These are phyloP conservation scores for Brassicogethes aeneus DNA, from an alignment of 2,888 invertebrate species.

Conservation along the genomic window DNA sequence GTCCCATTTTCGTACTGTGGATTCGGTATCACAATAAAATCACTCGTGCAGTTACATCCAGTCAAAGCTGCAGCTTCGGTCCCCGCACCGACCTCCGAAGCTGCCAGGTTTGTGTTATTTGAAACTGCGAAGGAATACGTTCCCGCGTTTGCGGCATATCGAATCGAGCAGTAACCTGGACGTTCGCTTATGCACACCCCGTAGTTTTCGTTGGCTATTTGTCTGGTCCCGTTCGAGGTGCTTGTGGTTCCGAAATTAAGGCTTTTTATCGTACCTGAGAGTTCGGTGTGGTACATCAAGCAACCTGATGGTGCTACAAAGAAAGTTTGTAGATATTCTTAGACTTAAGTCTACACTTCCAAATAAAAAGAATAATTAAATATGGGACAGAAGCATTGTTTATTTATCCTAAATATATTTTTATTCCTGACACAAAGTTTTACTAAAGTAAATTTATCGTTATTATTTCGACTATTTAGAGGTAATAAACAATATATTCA, in stretches of 20 bases:
- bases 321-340: neutral
- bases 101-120: constrained; percentile 54
- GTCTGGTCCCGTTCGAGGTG: constrained; percentile 49
- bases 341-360: constrained; percentile 1
- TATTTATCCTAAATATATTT: too few relatives aligned
- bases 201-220: constrained; percentile 63
- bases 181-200: constrained; percentile 69
- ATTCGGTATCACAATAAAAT: constrained; percentile 68
- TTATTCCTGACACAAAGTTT: too few relatives aligned
- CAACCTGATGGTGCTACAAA: constrained; percentile 65
- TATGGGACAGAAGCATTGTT: too few relatives aligned
- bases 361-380: too few relatives aligned
- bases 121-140: constrained; percentile 61
- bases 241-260: constrained; percentile 61
- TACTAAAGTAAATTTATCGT: too few relatives aligned
- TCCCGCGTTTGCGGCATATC: constrained; percentile 46
- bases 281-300: constrained; percentile 59
- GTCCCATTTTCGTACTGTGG: constrained; percentile 43
- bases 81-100: constrained; percentile 49
- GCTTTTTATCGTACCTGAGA: constrained; percentile 54
- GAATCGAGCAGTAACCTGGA: constrained; percentile 62
- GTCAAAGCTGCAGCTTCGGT: constrained; percentile 45
- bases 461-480: too few relatives aligned
- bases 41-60: constrained; percentile 55
- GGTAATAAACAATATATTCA: too few relatives aligned